These are phyloP conservation scores for Gorilla gorilla DNA, from an alignment of 2,113 vertebrate species.

Conservation along the genomic window DNA sequence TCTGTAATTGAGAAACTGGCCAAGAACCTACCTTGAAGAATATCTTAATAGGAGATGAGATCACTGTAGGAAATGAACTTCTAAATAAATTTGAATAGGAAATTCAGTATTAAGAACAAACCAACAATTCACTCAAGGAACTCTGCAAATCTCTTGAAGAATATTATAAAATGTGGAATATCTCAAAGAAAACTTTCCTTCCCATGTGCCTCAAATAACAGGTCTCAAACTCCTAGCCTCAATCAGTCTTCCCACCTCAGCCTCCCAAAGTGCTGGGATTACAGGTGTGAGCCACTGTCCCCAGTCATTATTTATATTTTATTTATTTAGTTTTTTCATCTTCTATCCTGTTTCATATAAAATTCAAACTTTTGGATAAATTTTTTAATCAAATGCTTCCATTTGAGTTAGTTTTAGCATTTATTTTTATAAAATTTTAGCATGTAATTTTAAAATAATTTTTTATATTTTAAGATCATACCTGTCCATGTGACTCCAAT, in stretches of 20 bases:
- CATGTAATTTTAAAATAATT: not conserved
- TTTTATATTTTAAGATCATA: not conserved
- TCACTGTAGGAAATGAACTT: conserved; percentile 63
- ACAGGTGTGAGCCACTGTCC: too few species aligned
- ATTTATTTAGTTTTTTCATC: not conserved
- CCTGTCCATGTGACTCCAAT: not conserved
- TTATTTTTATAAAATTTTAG: conserved; percentile 17
- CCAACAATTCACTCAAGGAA: conserved; percentile 73
- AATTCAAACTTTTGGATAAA: not conserved
- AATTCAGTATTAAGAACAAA: conserved; percentile 75
- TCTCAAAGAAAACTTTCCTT: not conserved
- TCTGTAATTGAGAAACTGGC: conserved; percentile 53
- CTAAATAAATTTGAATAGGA: conserved; percentile 79
- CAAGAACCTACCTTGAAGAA: conserved; percentile 51
- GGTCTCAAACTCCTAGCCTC: too few species aligned
- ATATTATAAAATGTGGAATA: not conserved
- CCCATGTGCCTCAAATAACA: not conserved
- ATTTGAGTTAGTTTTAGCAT: not conserved
- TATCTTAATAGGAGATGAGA: conserved; percentile 61
- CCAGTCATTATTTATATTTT: not conserved
- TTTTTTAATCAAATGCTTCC: not conserved
- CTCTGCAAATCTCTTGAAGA: not conserved
- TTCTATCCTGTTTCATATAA: not conserved
- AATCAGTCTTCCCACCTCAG: too few species aligned
- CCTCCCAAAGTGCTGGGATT: too few species aligned